These are phyloP conservation scores for Callipepla californica DNA, from an alignment of 2,113 vertebrate genomes.

Conservation along the genomic window DNA sequence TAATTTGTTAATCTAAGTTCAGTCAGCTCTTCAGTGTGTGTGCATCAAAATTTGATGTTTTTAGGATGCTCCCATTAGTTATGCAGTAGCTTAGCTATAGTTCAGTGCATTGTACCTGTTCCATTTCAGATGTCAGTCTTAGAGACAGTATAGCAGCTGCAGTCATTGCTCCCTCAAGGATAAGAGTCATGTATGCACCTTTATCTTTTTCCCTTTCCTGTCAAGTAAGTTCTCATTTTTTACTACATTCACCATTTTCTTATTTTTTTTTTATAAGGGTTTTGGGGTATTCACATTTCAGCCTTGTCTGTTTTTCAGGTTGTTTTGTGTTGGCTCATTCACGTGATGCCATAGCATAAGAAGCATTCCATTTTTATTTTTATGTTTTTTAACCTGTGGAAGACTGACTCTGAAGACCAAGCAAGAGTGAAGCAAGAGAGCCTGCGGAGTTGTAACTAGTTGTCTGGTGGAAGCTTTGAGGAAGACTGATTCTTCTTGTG, in stretches of 20 bases:
- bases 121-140: neutral
- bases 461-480: conserved; percentile 14
- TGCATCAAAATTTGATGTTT: neutral
- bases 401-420: neutral
- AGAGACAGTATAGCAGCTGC: neutral
- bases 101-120: neutral
- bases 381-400: neutral
- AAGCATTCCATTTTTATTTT: neutral
- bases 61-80: neutral
- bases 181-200: neutral
- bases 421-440: neutral
- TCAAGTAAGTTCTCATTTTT: conserved; percentile 16
- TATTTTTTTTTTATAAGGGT: neutral
- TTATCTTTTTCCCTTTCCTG: neutral
- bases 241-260: neutral
- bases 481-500: conserved; percentile 66
- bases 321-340: neutral
- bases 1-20: neutral
- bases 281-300: neutral
- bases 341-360: neutral
- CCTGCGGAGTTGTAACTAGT: neutral
- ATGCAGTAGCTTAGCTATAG: neutral
- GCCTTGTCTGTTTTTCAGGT: conserved; percentile 71
- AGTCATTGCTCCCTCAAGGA: neutral
- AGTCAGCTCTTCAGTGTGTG: neutral